phyloP scores from a whole-genome alignment of 2,113 vertebrate species.

The Myrmophylax atrothorax region DNA sequence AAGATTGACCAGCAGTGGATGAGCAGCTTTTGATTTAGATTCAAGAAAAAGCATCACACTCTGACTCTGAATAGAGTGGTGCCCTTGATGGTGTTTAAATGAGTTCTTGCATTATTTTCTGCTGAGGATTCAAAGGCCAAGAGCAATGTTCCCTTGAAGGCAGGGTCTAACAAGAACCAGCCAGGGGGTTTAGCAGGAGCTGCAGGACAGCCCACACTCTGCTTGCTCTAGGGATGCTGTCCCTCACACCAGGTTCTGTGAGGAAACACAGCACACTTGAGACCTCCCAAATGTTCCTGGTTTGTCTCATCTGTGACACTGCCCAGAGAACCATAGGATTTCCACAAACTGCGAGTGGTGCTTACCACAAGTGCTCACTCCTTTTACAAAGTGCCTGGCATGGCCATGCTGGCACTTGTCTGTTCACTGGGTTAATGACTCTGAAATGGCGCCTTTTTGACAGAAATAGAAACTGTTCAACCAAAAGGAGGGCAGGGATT shows the following conservation, averaged over 20 bases:
- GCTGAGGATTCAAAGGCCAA: neutral
- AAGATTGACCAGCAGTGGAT: neutral
- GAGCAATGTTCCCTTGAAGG: neutral
- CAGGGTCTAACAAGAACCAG: neutral
- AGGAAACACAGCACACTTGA: neutral
- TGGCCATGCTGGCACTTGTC: accelerated
- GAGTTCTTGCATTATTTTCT: neutral
- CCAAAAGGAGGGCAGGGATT: neutral
- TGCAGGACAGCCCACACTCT: neutral
- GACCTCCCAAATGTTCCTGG: neutral
- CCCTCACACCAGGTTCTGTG: neutral
- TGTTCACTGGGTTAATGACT: neutral
- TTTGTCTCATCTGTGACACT: neutral
- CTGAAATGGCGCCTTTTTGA: neutral
- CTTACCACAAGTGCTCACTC: neutral
- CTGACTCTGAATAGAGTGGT: accelerated
- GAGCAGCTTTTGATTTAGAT: neutral
- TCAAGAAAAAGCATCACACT: neutral
- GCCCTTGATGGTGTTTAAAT: neutral
- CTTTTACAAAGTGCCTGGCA: neutral
- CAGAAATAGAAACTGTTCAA: neutral
- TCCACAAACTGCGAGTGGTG: neutral
- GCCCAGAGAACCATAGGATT: accelerated
- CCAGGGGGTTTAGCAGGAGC: neutral
- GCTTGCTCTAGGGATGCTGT: accelerated